Evolutionary conservation across 2,888 invertebrate species (phyloP).

Genomic region (Helleia helle): DNA sequence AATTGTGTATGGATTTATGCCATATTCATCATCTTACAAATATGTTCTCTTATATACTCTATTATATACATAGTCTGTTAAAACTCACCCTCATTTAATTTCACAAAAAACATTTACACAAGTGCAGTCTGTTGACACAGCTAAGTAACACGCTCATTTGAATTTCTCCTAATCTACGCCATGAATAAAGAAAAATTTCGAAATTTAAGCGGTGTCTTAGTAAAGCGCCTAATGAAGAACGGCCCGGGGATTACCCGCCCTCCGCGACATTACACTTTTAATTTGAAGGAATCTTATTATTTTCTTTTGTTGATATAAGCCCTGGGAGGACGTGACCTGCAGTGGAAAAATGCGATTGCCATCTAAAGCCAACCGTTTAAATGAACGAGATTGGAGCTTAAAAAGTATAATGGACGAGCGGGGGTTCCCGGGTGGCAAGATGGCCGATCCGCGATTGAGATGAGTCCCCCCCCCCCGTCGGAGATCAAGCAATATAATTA

Average conservation of each 20-base stretch:
- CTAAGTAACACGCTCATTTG: constrained; percentile 72
- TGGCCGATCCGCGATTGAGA: constrained; percentile 75
- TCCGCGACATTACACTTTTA: constrained; percentile 80
- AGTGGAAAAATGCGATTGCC: constrained; percentile 82
- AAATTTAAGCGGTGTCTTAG: constrained; percentile 53
- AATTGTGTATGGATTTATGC: no score
- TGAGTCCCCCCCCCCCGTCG: constrained; percentile 56
- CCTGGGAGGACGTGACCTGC: constrained; percentile 78
- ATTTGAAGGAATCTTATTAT: constrained; percentile 82
- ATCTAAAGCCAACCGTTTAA: constrained; percentile 81
- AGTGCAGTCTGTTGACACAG: constrained; percentile 73
- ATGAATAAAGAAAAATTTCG: constrained; percentile 73
- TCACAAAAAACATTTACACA: no score
- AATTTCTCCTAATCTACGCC: constrained; percentile 71
- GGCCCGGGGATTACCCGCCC: constrained; percentile 59
- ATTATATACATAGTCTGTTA: no score
- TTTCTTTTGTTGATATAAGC: constrained; percentile 81
- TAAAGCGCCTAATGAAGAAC: constrained; percentile 63
- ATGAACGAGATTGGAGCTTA: constrained; percentile 82
- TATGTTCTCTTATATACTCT: no score
- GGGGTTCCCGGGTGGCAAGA: constrained; percentile 67
- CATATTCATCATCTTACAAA: no score
- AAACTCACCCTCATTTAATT: neutral
- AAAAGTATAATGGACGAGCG: constrained; percentile 80
- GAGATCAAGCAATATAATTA: constrained; percentile 71